Conservation (phyloP, 2,797 vertebrate genomes). For the Gila robusta region DNA sequence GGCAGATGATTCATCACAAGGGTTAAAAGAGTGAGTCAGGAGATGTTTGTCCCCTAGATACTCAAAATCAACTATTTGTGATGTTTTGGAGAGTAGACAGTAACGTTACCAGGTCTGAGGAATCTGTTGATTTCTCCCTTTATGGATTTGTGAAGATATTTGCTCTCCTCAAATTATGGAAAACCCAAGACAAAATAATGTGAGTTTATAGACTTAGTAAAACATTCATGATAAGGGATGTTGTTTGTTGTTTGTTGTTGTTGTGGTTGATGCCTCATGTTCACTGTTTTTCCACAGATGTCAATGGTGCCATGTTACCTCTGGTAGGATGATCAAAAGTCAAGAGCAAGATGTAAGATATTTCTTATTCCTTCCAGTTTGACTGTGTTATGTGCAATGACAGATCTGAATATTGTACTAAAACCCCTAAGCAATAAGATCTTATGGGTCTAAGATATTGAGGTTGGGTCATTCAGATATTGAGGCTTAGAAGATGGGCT, state of each 20-base stretch:
- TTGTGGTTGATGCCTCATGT: background rate
- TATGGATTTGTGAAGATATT: conserved; percentile 26
- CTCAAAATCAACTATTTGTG: background rate
- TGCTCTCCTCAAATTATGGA: conserved; percentile 1
- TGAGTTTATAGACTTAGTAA: background rate
- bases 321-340: conserved; percentile 86
- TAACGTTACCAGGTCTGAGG: background rate
- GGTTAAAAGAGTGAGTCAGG: conserved; percentile 32
- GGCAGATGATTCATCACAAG: background rate
- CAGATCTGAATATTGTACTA: background rate
- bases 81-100: conserved; percentile 29
- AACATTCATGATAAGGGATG: background rate
- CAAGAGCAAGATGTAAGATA: conserved; percentile 88
- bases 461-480: background rate
- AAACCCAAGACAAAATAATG: conserved; percentile 24
- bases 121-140: conserved; percentile 17
- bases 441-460: background rate
- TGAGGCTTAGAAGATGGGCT: background rate
- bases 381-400: background rate
- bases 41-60: background rate
- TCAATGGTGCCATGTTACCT: conserved; percentile 69
- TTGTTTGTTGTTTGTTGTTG: background rate
- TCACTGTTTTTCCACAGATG: conserved; percentile 73
- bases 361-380: background rate
- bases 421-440: background rate